Conservation (phyloP, 2,113 vertebrate genomes). For the Pelobates fuscus region DNA sequence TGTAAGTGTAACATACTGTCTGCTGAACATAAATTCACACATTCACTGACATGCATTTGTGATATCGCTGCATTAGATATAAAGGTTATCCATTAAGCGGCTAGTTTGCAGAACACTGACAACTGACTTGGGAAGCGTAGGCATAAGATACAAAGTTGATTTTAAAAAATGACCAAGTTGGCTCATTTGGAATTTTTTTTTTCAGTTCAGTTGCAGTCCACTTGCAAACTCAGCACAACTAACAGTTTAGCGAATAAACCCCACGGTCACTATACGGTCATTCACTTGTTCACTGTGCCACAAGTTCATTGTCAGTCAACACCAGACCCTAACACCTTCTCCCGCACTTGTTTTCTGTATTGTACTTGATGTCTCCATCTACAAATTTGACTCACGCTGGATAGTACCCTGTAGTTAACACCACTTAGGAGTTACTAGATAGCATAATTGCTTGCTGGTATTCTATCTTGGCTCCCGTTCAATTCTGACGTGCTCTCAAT, state of each 20-base stretch:
- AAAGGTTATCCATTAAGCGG: no score
- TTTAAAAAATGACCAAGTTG: no score
- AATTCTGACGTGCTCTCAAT: conserved; percentile 19
- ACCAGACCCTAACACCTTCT: no score
- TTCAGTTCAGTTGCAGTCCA: no score
- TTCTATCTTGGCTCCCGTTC: conserved; percentile 34
- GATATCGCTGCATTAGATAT: background rate
- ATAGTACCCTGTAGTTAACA: conserved; percentile 40
- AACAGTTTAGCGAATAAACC: no score
- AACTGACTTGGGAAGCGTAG: no score
- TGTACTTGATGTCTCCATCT: conserved; percentile 19
- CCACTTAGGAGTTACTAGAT: conserved; percentile 48
- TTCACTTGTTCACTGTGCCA: no score
- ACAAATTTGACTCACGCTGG: conserved; percentile 22
- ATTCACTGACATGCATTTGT: background rate
- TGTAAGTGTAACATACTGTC: conserved; percentile 33
- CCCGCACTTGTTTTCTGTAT: conserved; percentile 11
- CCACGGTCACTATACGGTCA: no score
- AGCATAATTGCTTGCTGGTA: conserved; percentile 47
- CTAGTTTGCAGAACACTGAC: no score
- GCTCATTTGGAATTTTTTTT: no score
- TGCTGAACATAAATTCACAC: conserved; percentile 16
- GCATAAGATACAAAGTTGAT: no score
- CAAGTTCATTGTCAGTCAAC: background rate
- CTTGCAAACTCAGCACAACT: no score